phyloP scores from a whole-genome alignment of 2,888 invertebrate genomes.

The Polyommatus iphigenia region DNA sequence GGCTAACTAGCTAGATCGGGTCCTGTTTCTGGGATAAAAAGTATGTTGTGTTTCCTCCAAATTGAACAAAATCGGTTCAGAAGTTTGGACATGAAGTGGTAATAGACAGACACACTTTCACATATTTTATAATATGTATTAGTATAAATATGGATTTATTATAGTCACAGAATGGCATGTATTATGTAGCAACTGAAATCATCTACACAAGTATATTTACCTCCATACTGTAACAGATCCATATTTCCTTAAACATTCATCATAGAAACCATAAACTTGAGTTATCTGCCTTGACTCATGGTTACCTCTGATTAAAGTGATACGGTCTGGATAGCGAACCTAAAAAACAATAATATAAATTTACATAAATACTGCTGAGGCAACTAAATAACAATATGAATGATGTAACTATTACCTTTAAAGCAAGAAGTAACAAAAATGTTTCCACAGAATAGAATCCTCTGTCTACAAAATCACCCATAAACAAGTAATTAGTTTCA shows the following conservation, averaged over 20 bases:
- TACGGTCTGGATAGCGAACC: conserved; percentile 99
- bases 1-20: too few relatives aligned
- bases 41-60: too few relatives aligned
- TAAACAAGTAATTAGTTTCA: conserved; percentile 99
- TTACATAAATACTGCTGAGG: neutral
- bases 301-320: conserved; percentile 98
- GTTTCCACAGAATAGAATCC: conserved; percentile 99
- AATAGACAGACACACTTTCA: too few relatives aligned
- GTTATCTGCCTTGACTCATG: conserved; percentile 99
- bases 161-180: neutral
- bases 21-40: too few relatives aligned
- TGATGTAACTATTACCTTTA: conserved; percentile 85
- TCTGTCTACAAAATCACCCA: conserved; percentile 99
- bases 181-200: neutral
- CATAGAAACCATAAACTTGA: conserved; percentile 99
- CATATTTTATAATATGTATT: too few relatives aligned
- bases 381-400: neutral
- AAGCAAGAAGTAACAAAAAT: conserved; percentile 95
- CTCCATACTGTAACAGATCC: conserved; percentile 99
- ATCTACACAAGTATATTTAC: conserved; percentile 45
- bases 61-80: too few relatives aligned
- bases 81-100: too few relatives aligned
- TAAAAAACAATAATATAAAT: conserved; percentile 53
- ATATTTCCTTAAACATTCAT: conserved; percentile 99
- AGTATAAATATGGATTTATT: neutral